Percentiles rank a stretch among this genome's conserved stretches.
Conservation (phyloP, 1,140 invertebrate genomes). For the Eumaeus atala region DNA sequence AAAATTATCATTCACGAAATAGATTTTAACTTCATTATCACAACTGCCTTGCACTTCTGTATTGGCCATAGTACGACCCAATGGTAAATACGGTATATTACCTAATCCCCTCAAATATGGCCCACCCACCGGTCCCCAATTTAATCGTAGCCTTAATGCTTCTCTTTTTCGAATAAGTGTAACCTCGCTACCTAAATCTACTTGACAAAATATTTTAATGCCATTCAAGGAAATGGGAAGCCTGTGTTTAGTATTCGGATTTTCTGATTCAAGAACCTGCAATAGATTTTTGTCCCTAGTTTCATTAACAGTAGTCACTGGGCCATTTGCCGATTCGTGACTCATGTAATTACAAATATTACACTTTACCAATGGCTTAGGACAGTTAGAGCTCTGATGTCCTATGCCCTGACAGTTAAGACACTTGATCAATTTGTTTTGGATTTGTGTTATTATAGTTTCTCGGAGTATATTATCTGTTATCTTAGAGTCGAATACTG, state of each 20-base stretch:
- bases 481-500: not conserved
- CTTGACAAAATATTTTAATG: not conserved
- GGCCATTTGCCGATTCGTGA: not conserved
- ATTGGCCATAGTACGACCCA: not conserved
- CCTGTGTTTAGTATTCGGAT: not conserved
- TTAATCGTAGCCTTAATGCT: not conserved
- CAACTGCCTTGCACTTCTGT: conserved; percentile 9
- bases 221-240: not conserved
- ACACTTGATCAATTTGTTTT: not conserved
- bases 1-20: conserved; percentile 4
- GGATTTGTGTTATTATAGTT: not conserved
- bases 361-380: not conserved
- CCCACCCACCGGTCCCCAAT: not conserved
- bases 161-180: conserved; percentile 3
- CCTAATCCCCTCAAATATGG: not conserved
- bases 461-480: not conserved
- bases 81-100: not conserved
- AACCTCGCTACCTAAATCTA: conserved; percentile 14
- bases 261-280: not conserved
- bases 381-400: not conserved
- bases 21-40: conserved; percentile 8
- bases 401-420: not conserved
- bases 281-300: not conserved
- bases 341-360: not conserved
- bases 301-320: too few relatives aligned